Conservation (phyloP, 2,797 vertebrate genomes). For the Clamator glandarius region DNA sequence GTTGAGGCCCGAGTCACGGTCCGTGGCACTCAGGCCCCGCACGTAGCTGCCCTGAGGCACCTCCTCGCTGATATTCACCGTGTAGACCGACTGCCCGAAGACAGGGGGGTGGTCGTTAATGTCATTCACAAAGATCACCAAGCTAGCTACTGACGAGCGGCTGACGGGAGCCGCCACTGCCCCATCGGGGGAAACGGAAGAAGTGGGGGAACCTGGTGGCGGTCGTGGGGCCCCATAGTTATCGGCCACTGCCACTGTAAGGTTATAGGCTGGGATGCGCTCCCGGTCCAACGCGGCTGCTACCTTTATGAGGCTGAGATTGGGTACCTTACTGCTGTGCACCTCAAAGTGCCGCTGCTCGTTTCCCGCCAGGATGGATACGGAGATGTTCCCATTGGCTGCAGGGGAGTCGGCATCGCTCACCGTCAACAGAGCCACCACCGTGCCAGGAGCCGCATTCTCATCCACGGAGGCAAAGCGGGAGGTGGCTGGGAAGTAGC, state of each 20-base stretch:
- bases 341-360: conserved; percentile 98
- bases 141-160: conserved; percentile 92
- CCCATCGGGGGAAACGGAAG: conserved; percentile 42
- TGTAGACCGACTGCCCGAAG: conserved; percentile 90
- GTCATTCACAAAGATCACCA: conserved; percentile 98
- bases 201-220: neutral
- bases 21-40: conserved; percentile 93
- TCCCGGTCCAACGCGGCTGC: conserved; percentile 94
- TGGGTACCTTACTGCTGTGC: conserved; percentile 94
- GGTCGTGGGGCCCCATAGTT: conserved; percentile 63
- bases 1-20: conserved; percentile 96
- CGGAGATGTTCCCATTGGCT: conserved; percentile 96
- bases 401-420: conserved; percentile 92
- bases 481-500: conserved; percentile 95
- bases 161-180: conserved; percentile 76
- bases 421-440: conserved; percentile 94
- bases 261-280: conserved; percentile 95
- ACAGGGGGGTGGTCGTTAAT: conserved; percentile 97
- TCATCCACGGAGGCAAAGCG: conserved; percentile 97
- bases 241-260: conserved; percentile 94
- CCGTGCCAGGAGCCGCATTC: conserved; percentile 93
- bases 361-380: conserved; percentile 94
- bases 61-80: conserved; percentile 93
- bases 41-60: conserved; percentile 94
- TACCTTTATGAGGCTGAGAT: conserved; percentile 96